Conservation (phyloP, 92 coral and sea anemone species). For the Heliopora coerulea region DNA sequence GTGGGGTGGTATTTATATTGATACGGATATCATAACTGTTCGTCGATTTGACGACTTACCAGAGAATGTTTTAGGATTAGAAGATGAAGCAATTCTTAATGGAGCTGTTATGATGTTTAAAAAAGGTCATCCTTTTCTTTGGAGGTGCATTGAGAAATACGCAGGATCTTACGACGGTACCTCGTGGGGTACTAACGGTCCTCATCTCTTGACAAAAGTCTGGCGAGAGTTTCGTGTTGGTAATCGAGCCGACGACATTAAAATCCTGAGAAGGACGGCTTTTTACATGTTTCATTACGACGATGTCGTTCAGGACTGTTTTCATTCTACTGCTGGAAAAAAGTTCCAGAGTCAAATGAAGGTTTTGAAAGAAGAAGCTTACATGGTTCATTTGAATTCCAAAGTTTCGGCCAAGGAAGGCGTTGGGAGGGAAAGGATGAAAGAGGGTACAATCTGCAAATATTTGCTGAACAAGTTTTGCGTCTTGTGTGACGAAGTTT, state of each 20-base stretch:
- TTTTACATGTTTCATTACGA: slow-evolving; percentile 46
- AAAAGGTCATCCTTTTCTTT: slow-evolving; percentile 29
- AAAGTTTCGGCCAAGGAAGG: slow-evolving; percentile 38
- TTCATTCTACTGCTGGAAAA: slow-evolving; percentile 34
- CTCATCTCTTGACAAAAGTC: slow-evolving; percentile 35
- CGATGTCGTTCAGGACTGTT: slow-evolving; percentile 14
- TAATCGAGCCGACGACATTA: too few relatives aligned
- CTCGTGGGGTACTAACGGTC: slow-evolving; percentile 47
- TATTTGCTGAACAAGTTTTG: slow-evolving; percentile 45
- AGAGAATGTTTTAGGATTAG: slow-evolving; percentile 36
- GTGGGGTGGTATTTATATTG: slow-evolving; percentile 52
- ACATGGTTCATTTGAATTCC: slow-evolving; percentile 42
- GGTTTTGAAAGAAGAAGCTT: slow-evolving; percentile 22
- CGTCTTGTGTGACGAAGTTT: slow-evolving; percentile 42
- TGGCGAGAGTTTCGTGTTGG: slow-evolving; percentile 29
- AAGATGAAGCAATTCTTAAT: slow-evolving; percentile 18
- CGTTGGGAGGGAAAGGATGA: slow-evolving; percentile 4
- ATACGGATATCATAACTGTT: slow-evolving; percentile 47
- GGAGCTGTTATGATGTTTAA: slow-evolving; percentile 46
- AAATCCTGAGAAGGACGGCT: neutral
- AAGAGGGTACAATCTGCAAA: slow-evolving; percentile 49
- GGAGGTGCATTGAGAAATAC: slow-evolving; percentile 12
- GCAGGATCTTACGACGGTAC: slow-evolving; percentile 15
- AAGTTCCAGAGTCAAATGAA: slow-evolving; percentile 5
- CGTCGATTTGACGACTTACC: slow-evolving; percentile 36